These are phyloP conservation scores for Carcharodon carcharias DNA, from an alignment of 2,797 vertebrate species.

Conservation along the genomic window DNA sequence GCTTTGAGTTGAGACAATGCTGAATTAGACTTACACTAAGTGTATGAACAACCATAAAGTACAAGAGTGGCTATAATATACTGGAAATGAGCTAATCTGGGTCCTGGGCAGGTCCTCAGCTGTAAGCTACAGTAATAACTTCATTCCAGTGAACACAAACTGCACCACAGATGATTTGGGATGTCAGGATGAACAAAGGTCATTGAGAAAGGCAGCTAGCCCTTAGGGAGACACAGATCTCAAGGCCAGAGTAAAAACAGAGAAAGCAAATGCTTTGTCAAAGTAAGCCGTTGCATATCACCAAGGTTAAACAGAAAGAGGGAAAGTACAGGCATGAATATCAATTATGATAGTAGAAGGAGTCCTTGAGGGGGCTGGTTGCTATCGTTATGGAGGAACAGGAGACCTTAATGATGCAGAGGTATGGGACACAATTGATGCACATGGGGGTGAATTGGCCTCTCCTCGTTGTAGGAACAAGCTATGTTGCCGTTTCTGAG, in stretches of 20 bases:
- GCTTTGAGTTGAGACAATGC: background rate
- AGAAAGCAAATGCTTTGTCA: background rate
- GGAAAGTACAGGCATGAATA: background rate
- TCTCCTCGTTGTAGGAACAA: background rate
- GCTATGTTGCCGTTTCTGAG: background rate
- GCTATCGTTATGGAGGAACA: background rate
- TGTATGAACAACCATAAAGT: background rate
- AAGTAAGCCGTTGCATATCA: background rate
- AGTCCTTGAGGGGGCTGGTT: background rate
- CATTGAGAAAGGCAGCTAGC: slow-evolving; percentile 3
- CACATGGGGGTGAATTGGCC: background rate
- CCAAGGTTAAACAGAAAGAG: background rate
- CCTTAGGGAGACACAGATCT: background rate
- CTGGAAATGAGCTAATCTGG: background rate
- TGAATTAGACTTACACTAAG: background rate
- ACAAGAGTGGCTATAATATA: background rate
- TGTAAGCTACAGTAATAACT: background rate
- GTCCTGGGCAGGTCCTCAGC: background rate
- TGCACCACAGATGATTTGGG: background rate
- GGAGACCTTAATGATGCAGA: background rate
- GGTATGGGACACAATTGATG: background rate
- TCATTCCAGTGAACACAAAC: background rate
- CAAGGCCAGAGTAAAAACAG: background rate
- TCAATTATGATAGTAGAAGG: background rate
- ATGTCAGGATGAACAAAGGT: background rate